phyloP scores from a whole-genome alignment of 2,113 vertebrate genomes.

The Thamnaconus septentrionalis region DNA sequence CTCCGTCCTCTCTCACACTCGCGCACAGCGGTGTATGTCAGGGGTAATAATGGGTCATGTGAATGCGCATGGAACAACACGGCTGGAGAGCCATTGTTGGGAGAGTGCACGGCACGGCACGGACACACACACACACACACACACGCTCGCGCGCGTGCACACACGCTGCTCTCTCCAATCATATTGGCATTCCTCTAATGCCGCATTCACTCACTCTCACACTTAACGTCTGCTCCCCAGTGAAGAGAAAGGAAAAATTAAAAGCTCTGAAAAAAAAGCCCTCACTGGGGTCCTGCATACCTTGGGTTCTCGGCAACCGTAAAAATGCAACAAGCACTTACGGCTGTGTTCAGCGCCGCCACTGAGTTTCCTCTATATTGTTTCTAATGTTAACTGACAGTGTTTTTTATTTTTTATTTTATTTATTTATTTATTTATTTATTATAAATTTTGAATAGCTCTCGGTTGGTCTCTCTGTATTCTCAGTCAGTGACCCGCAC shows the following conservation, averaged over 20 bases:
- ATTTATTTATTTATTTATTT: too few relatives aligned
- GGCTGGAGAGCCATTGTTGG: constrained; percentile 65
- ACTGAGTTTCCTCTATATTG: background rate
- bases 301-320: constrained; percentile 35
- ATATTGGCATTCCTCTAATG: constrained; percentile 70
- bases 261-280: constrained; percentile 29
- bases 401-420: background rate
- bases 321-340: constrained; percentile 4
- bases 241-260: constrained; percentile 57
- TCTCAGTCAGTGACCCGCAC: too few relatives aligned
- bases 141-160: background rate
- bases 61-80: constrained; percentile 64
- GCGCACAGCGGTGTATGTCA: constrained; percentile 60
- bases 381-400: background rate
- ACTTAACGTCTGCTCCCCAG: constrained; percentile 29
- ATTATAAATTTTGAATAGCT: too few relatives aligned
- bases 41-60: constrained; percentile 64
- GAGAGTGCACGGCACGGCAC: constrained; percentile 38
- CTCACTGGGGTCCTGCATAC: constrained; percentile 42
- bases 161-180: constrained; percentile 42
- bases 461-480: too few relatives aligned
- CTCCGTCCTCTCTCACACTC: constrained; percentile 13
- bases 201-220: constrained; percentile 32
- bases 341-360: background rate
- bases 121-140: too few relatives aligned